These are phyloP conservation scores for Danio choprae DNA, from an alignment of 2,797 vertebrate species.

Conservation along the genomic window DNA sequence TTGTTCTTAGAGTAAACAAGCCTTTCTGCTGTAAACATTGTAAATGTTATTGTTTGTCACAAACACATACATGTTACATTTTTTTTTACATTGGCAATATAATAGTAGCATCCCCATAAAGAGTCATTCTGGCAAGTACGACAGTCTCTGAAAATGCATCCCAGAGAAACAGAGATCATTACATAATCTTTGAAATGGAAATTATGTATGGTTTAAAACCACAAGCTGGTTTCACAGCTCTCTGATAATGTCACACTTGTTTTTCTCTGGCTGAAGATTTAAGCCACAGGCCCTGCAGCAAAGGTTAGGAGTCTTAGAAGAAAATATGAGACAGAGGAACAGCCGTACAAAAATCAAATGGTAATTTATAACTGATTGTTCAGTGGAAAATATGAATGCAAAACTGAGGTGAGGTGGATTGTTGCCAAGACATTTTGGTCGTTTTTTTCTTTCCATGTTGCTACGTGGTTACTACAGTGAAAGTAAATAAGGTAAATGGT, in stretches of 20 bases:
- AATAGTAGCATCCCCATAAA: not conserved
- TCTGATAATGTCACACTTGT: slow-evolving; percentile 48
- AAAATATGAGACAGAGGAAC: not conserved
- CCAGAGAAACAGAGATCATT: not conserved
- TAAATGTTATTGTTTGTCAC: no score
- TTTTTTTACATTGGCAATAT: not conserved
- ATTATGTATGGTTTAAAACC: not conserved
- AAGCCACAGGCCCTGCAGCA: slow-evolving; percentile 30
- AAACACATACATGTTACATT: no score
- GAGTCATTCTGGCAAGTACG: not conserved
- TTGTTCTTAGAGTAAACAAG: no score
- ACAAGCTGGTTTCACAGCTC: slow-evolving; percentile 49
- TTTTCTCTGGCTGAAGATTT: slow-evolving; percentile 52
- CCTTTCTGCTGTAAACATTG: no score
- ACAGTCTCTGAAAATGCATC: not conserved
- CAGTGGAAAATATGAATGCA: not conserved
- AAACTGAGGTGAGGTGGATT: not conserved
- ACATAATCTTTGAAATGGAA: not conserved
- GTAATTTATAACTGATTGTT: not conserved
- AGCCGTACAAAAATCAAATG: not conserved
- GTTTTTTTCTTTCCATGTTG: not conserved
- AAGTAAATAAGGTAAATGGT: not conserved
- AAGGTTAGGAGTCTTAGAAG: slow-evolving; percentile 3
- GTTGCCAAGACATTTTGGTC: not conserved
- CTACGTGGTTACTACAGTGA: not conserved